phyloP scores from a whole-genome alignment of 2,797 vertebrate species.

The Pangasius larnaudii region DNA sequence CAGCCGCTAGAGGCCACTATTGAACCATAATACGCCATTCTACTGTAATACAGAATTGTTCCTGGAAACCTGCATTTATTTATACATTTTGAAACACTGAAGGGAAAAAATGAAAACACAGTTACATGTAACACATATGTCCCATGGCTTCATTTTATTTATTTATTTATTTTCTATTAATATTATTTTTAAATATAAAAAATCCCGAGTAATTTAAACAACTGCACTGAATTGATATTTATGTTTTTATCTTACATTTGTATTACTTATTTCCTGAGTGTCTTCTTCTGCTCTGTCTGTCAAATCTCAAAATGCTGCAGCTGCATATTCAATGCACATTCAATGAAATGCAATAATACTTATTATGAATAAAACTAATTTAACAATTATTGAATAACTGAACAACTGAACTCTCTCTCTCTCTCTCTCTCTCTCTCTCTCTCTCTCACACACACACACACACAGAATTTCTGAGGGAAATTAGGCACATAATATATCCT shows the following conservation, averaged over 20 bases:
- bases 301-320: neutral
- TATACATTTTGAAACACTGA: neutral
- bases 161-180: no score
- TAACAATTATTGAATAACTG: no score
- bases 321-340: no score
- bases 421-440: no score
- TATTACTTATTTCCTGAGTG: neutral
- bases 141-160: neutral
- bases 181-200: neutral
- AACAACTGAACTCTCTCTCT: no score
- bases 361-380: no score
- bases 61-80: neutral
- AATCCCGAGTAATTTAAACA: neutral
- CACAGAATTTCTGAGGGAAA: neutral
- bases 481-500: neutral
- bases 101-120: neutral
- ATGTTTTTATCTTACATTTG: neutral
- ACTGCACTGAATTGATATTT: neutral
- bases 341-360: no score
- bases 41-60: neutral
- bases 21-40: neutral
- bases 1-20: slow-evolving; percentile 22
- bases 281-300: neutral
- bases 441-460: neutral
- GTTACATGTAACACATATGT: neutral